Percentiles rank a stretch among this genome's conserved stretches.
These are phyloP conservation scores for Calliopum simillimum DNA, from an alignment of 2,888 invertebrate genomes.

Conservation along the genomic window DNA sequence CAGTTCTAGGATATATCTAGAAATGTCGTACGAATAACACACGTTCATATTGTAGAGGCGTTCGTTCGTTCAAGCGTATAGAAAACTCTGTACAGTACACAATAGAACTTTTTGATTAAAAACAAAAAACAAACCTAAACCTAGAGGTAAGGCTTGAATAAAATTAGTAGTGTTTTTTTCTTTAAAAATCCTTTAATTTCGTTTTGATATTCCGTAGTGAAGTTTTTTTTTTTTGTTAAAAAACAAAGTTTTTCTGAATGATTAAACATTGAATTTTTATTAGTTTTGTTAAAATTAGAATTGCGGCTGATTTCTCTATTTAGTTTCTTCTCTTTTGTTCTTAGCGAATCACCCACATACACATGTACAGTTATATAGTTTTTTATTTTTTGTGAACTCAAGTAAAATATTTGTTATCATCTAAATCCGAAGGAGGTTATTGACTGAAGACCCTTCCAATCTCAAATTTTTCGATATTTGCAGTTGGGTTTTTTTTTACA, in stretches of 20 bases:
- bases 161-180: slow-evolving; percentile 36
- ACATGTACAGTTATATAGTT: too few relatives aligned
- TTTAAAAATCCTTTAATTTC: slow-evolving; percentile 35
- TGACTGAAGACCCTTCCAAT: too few relatives aligned
- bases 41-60: slow-evolving; percentile 30
- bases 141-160: slow-evolving; percentile 52
- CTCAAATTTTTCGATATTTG: too few relatives aligned
- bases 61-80: slow-evolving; percentile 32
- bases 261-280: background rate
- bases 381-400: too few relatives aligned
- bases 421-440: too few relatives aligned
- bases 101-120: slow-evolving; percentile 20
- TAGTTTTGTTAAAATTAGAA: background rate
- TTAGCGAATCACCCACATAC: background rate
- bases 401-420: too few relatives aligned
- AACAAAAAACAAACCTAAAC: slow-evolving; percentile 41
- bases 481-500: too few relatives aligned
- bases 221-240: slow-evolving; percentile 12
- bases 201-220: slow-evolving; percentile 27
- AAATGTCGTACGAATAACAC: slow-evolving; percentile 21
- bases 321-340: slow-evolving; percentile 11
- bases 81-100: slow-evolving; percentile 30
- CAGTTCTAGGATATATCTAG: slow-evolving; percentile 29
- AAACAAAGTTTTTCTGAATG: background rate
- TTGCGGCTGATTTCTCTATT: background rate